These are phyloP conservation scores for Lochmaea capreae DNA, from an alignment of 2,888 invertebrate genomes.

Conservation along the genomic window DNA sequence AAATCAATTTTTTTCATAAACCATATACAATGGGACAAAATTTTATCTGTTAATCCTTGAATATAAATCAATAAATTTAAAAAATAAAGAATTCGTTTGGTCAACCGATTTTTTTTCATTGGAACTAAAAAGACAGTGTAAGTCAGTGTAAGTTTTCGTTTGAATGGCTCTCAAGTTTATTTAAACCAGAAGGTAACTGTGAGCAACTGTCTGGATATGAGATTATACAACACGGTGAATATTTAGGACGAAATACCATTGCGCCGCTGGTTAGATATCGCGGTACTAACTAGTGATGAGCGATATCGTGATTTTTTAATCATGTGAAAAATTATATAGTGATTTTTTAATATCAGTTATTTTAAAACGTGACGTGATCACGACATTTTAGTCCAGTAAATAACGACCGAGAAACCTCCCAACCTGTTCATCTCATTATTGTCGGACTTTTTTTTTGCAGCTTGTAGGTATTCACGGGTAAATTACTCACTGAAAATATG, in stretches of 20 bases:
- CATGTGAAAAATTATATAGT: no score
- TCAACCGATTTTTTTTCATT: conserved; percentile 14
- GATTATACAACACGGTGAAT: conserved; percentile 40
- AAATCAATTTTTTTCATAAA: not conserved
- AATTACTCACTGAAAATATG: no score
- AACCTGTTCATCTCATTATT: no score
- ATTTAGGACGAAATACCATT: conserved; percentile 5
- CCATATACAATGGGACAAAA: not conserved
- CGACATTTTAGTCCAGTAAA: no score
- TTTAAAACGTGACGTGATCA: no score
- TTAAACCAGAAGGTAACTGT: conserved; percentile 49
- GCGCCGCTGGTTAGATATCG: conserved; percentile 35
- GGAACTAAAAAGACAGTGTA: conserved; percentile 13
- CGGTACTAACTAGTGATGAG: no score
- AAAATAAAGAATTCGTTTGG: conserved; percentile 3
- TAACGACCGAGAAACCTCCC: no score
- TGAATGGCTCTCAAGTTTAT: conserved; percentile 45
- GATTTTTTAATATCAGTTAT: no score
- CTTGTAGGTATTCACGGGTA: no score
- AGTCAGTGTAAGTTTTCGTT: conserved; percentile 38
- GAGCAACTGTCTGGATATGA: conserved; percentile 49
- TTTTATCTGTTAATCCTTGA: conserved; percentile 3
- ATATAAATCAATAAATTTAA: not conserved
- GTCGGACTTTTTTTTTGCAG: no score
- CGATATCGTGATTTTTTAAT: no score